phyloP scores from a whole-genome alignment of 2,797 vertebrate species.

The Chanos chanos region DNA sequence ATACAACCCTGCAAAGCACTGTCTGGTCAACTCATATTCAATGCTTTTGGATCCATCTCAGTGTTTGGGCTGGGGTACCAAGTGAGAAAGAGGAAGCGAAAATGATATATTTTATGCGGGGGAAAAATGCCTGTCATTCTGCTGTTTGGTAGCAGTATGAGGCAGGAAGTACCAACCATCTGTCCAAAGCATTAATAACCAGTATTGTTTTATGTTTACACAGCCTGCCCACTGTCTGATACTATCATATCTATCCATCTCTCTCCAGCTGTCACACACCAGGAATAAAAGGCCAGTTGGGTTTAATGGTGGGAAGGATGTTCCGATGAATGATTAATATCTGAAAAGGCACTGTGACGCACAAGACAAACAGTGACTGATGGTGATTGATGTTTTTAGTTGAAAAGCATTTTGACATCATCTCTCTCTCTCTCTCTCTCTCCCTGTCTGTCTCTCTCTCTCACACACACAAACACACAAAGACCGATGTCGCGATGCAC shows the following conservation, averaged over 20 bases:
- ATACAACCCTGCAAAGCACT: conserved; percentile 22
- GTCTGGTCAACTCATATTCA: conserved; percentile 18
- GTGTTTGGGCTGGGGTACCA: conserved; percentile 7
- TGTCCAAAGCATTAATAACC: conserved; percentile 8
- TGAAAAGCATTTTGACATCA: conserved; percentile 26
- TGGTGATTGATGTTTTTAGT: conserved; percentile 23
- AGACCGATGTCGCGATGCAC: background rate
- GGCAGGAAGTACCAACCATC: conserved; percentile 13
- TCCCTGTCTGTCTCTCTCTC: too few species aligned
- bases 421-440: background rate
- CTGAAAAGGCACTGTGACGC: conserved; percentile 8
- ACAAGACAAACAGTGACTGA: conserved; percentile 4
- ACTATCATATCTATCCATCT: background rate
- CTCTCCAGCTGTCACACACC: conserved; percentile 3
- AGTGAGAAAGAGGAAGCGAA: conserved; percentile 13
- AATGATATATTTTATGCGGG: conserved; percentile 1
- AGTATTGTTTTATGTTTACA: conserved; percentile 19
- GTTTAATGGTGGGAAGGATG: background rate
- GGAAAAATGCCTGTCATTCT: conserved; percentile 19
- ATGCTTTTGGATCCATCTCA: conserved; percentile 14
- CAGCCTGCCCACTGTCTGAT: conserved; percentile 15
- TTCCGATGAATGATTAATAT: conserved; percentile 4
- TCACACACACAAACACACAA: background rate
- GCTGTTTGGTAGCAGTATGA: conserved; percentile 22
- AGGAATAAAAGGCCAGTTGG: conserved; percentile 15